These are phyloP conservation scores for Oncopeltus fasciatus DNA, from an alignment of 1,140 invertebrate genomes.

Conservation along the genomic window DNA sequence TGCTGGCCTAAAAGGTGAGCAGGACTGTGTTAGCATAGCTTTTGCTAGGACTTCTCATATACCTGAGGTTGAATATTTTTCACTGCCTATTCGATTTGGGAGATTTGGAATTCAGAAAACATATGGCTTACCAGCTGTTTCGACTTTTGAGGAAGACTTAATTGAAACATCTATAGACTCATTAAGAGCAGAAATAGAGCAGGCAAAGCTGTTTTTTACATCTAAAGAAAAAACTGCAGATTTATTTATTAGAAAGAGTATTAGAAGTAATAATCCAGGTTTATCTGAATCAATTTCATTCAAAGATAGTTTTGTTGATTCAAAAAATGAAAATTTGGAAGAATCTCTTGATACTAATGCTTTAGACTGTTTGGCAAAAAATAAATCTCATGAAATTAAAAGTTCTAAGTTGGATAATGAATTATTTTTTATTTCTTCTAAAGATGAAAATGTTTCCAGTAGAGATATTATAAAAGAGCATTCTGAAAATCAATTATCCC, in stretches of 20 bases:
- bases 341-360: not conserved
- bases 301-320: not conserved
- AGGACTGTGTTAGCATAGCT: constrained; percentile 9
- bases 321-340: not conserved
- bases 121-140: constrained; percentile 11
- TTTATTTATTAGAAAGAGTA: not conserved
- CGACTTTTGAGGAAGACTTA: constrained; percentile 5
- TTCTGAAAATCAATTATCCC: too few relatives aligned
- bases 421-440: too few relatives aligned
- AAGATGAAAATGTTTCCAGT: too few relatives aligned
- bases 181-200: constrained; percentile 3
- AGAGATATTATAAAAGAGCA: too few relatives aligned
- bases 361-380: not conserved
- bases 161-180: constrained; percentile 1
- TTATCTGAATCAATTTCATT: too few relatives aligned
- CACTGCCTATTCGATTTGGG: constrained; percentile 13
- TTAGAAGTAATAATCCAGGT: not conserved
- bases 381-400: not conserved
- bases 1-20: constrained; percentile 8
- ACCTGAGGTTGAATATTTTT: constrained; percentile 13
- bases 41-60: not conserved
- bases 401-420: not conserved
- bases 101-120: constrained; percentile 9
- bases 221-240: not conserved
- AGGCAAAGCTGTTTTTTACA: not conserved